A percentile compares a stretch with the other conserved stretches of the same genome.
phyloP scores from a whole-genome alignment of 2,797 vertebrate species.

The Spea hammondii region DNA sequence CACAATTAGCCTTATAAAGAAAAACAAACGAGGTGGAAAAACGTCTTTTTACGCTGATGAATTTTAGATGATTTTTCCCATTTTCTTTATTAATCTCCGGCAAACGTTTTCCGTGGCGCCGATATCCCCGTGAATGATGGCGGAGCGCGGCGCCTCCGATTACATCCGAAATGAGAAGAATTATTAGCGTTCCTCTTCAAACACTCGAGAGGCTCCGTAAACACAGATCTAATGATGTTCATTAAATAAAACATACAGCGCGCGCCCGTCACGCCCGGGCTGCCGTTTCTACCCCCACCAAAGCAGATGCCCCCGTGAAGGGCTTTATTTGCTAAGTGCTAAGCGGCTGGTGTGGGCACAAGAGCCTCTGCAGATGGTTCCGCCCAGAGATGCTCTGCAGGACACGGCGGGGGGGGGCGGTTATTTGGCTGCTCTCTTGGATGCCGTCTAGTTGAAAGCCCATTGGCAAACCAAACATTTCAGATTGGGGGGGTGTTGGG shows the following conservation, averaged over 20 bases:
- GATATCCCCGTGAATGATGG: background rate
- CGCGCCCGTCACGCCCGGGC: background rate
- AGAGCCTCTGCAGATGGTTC: too few relatives aligned
- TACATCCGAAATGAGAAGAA: slow-evolving; percentile 6
- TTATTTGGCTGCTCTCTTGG: too few relatives aligned
- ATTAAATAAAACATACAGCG: slow-evolving; percentile 1
- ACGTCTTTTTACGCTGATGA: slow-evolving; percentile 12
- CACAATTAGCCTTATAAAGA: slow-evolving; percentile 18
- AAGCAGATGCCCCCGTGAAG: too few relatives aligned
- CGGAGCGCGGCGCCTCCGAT: background rate
- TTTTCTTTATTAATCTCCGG: background rate
- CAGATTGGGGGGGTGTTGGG: too few relatives aligned
- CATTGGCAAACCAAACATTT: too few relatives aligned
- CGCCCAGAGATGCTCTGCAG: too few relatives aligned
- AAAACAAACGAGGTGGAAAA: slow-evolving; percentile 10
- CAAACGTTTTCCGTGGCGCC: too few relatives aligned
- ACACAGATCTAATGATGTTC: slow-evolving; percentile 1
- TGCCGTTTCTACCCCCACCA: too few relatives aligned
- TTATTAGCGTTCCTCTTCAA: slow-evolving; percentile 12
- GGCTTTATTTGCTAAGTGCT: too few relatives aligned
- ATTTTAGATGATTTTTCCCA: background rate
- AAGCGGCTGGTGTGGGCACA: too few relatives aligned
- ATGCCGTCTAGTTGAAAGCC: too few relatives aligned
- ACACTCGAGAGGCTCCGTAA: background rate
- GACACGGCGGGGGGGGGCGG: too few relatives aligned